Evolutionary conservation across 1,140 invertebrate species (phyloP).

Genomic region (Sinonovacula constricta): DNA sequence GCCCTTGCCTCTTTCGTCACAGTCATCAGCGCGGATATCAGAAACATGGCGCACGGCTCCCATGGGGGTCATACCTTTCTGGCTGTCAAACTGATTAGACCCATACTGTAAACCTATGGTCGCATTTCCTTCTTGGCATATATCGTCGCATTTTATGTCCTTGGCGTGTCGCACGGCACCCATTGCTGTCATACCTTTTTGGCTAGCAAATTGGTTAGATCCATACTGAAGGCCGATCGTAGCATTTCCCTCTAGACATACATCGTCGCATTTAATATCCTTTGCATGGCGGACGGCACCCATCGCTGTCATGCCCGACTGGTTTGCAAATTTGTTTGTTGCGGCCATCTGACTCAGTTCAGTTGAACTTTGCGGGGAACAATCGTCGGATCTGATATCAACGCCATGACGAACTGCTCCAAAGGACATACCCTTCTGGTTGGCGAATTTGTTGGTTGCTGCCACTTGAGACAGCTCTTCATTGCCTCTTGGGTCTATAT

Average conservation of each 20-base stretch:
- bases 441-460: conserved; percentile 93
- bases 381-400: conserved; percentile 63
- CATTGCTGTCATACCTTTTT: conserved; percentile 88
- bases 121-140: conserved; percentile 83
- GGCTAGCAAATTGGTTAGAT: conserved; percentile 86
- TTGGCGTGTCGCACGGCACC: conserved; percentile 93
- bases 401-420: conserved; percentile 80
- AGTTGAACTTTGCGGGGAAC: conserved; percentile 48
- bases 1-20: conserved; percentile 82
- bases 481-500: conserved; percentile 81
- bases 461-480: conserved; percentile 92
- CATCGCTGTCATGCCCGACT: conserved; percentile 92
- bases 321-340: conserved; percentile 83
- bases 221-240: conserved; percentile 94
- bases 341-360: conserved; percentile 78
- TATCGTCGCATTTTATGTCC: conserved; percentile 67
- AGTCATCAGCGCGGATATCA: conserved; percentile 70
- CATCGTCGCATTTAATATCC: conserved; percentile 61
- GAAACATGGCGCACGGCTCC: conserved; percentile 69
- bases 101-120: conserved; percentile 95
- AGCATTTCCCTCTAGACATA: conserved; percentile 82
- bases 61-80: conserved; percentile 83
- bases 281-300: conserved; percentile 93
- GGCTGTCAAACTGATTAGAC: conserved; percentile 86
- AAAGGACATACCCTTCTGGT: conserved; percentile 94